phyloP scores from a whole-genome alignment of 2,797 vertebrate genomes.

The Chrysocyon brachyurus region DNA sequence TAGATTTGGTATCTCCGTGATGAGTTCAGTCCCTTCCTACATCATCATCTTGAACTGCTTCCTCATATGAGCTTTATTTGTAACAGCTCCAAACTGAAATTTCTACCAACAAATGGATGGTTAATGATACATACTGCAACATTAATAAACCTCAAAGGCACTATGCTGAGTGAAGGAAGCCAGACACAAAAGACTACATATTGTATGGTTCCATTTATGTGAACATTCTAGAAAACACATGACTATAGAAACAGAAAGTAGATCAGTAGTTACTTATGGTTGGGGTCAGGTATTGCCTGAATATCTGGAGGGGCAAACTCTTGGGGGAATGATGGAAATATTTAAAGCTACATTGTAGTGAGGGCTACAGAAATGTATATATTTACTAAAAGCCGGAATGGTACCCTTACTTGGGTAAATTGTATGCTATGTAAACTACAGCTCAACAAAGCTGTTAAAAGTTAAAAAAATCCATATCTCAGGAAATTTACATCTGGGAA shows the following conservation, averaged over 20 bases:
- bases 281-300: background rate
- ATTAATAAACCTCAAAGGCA: background rate
- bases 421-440: background rate
- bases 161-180: background rate
- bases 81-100: background rate
- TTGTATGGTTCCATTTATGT: background rate
- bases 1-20: background rate
- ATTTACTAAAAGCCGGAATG: background rate
- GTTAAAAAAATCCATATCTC: background rate
- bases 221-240: background rate
- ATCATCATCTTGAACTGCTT: background rate
- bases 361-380: background rate
- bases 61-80: background rate
- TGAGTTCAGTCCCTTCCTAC: background rate
- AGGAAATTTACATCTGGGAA: background rate
- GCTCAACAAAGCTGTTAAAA: background rate
- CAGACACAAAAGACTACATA: background rate
- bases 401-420: background rate
- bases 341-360: background rate
- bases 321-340: background rate
- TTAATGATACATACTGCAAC: background rate
- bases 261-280: background rate
- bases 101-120: background rate
- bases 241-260: background rate
- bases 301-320: background rate